These are phyloP conservation scores for Apis mellifera DNA, from an alignment of 1,140 invertebrate genomes.

Conservation along the genomic window Amel_HAv3.1 CM009935.2:636501-637000, in stretches of 20 bases:
- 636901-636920: slow-evolving; percentile 36
- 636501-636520: not conserved
- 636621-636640: not conserved
- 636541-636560: not conserved
- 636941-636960: slow-evolving; percentile 10
- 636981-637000: not conserved
- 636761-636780: slow-evolving; percentile 32
- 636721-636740: slow-evolving; percentile 69
- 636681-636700: slow-evolving; percentile 67
- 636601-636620: not conserved
- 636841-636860: slow-evolving; percentile 39
- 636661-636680: slow-evolving; percentile 63
- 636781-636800: slow-evolving; percentile 33
- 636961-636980: not conserved
- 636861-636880: slow-evolving; percentile 73
- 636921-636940: slow-evolving; percentile 17
- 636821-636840: slow-evolving; percentile 62
- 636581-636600: not conserved
- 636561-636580: not conserved
- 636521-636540: not conserved
- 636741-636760: slow-evolving; percentile 54
- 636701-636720: slow-evolving; percentile 73
- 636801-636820: slow-evolving; percentile 54
- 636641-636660: slow-evolving; percentile 47
- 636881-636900: slow-evolving; percentile 67